Evolutionary conservation across 64 coral and sea anemone genomes (phyloP).

Genomic region (Montipora foliosa): DNA sequence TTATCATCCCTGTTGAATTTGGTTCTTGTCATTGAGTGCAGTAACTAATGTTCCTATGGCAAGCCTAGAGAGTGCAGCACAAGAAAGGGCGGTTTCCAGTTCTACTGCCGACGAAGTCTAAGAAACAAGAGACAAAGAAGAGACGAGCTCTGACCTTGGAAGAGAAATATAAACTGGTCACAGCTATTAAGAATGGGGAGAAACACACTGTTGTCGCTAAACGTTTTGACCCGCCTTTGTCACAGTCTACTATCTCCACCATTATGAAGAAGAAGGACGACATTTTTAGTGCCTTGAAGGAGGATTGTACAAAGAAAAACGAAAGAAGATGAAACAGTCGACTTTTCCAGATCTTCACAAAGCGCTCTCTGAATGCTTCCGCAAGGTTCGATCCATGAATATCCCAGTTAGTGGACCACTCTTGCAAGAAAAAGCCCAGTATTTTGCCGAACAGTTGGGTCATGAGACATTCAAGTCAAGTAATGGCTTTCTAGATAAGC

Average conservation of each 20-base stretch:
- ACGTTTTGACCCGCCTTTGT: constrained; percentile 57
- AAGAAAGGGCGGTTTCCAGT: not conserved
- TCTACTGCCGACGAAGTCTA: too few relatives aligned
- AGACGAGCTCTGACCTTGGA: constrained; percentile 4
- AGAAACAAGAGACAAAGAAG: constrained; percentile 8
- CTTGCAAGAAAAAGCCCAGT: constrained; percentile 54
- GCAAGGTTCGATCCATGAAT: constrained; percentile 42
- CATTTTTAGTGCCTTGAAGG: constrained; percentile 35
- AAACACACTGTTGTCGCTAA: constrained; percentile 20
- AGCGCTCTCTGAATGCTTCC: constrained; percentile 61
- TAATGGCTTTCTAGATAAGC: constrained; percentile 41
- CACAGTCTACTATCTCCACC: constrained; percentile 44
- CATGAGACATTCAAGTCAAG: constrained; percentile 57
- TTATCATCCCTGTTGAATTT: too few relatives aligned
- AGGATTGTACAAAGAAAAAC: constrained; percentile 44
- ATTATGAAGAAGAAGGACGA: constrained; percentile 16
- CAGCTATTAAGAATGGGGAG: constrained; percentile 1
- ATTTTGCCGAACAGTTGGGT: constrained; percentile 51
- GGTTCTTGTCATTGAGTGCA: too few relatives aligned
- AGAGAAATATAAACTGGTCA: constrained; percentile 24
- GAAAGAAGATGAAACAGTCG: constrained; percentile 68
- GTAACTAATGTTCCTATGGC: too few relatives aligned
- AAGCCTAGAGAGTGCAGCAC: too few relatives aligned
- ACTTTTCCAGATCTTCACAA: constrained; percentile 60
- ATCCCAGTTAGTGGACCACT: constrained; percentile 69